Conservation (phyloP, 2,113 vertebrate species). For the Cervus canadensis region DNA sequence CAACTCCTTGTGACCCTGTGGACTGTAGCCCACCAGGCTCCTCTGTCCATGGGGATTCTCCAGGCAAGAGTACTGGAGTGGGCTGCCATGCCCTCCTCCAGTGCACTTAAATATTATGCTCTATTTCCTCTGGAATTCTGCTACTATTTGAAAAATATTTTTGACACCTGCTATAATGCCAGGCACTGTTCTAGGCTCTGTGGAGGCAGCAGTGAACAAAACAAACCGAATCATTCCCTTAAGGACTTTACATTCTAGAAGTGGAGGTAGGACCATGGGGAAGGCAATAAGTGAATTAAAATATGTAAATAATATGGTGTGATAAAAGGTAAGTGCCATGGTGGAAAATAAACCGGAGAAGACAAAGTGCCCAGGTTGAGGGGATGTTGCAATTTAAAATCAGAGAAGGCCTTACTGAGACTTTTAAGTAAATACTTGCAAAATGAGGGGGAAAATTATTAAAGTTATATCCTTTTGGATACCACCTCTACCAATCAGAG, state of each 20-base stretch:
- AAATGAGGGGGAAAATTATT: not conserved
- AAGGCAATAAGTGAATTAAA: not conserved
- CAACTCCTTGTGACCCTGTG: not conserved
- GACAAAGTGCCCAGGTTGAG: not conserved
- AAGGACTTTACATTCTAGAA: not conserved
- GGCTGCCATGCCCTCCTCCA: not conserved
- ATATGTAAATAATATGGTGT: not conserved
- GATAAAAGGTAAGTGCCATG: not conserved
- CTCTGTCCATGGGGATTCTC: not conserved
- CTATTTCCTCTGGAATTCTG: not conserved
- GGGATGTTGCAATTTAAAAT: not conserved
- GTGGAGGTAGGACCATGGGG: not conserved
- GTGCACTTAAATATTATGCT: not conserved
- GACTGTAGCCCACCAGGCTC: not conserved
- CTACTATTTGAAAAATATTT: not conserved
- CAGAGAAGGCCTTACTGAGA: not conserved
- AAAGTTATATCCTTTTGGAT: not conserved
- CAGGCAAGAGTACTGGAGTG: not conserved
- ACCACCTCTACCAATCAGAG: not conserved
- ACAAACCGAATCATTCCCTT: not conserved
- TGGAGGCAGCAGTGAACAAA: not conserved
- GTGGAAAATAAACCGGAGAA: not conserved
- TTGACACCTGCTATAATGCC: not conserved
- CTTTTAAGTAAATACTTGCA: not conserved
- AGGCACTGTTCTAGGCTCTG: not conserved